These are phyloP conservation scores for Drosophila rellima DNA, from an alignment of 2,888 invertebrate genomes.

Conservation along the genomic window DNA sequence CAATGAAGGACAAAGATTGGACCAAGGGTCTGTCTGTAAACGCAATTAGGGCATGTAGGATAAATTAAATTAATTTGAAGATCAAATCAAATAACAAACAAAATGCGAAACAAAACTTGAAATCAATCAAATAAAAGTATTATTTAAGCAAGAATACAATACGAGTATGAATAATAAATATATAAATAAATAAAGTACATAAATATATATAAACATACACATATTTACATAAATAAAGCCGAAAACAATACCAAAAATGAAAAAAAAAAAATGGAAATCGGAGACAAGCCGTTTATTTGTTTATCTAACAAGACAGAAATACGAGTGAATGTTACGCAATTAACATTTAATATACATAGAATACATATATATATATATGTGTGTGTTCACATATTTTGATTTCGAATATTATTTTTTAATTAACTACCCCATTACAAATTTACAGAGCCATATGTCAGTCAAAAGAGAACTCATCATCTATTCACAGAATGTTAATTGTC, in stretches of 20 bases:
- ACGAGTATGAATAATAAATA: slow-evolving; percentile 48
- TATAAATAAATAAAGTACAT: slow-evolving; percentile 36
- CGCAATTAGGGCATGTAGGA: slow-evolving; percentile 48
- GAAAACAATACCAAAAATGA: slow-evolving; percentile 33
- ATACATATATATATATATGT: slow-evolving; percentile 20
- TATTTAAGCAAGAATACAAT: slow-evolving; percentile 75
- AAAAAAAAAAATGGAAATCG: slow-evolving; percentile 21
- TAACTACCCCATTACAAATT: slow-evolving; percentile 9
- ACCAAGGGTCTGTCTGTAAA: slow-evolving; percentile 41
- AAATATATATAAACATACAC: slow-evolving; percentile 41
- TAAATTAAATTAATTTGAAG: slow-evolving; percentile 50
- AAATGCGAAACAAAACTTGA: slow-evolving; percentile 73
- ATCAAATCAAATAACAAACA: slow-evolving; percentile 62
- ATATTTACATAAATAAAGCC: slow-evolving; percentile 43
- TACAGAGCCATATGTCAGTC: slow-evolving; percentile 13
- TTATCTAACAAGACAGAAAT: slow-evolving; percentile 17
- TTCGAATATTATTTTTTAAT: slow-evolving; percentile 22
- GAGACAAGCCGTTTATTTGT: slow-evolving; percentile 29
- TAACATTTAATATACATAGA: slow-evolving; percentile 35
- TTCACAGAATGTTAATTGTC: slow-evolving; percentile 31
- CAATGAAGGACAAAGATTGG: slow-evolving; percentile 31
- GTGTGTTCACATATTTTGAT: slow-evolving; percentile 11
- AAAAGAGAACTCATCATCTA: slow-evolving; percentile 7
- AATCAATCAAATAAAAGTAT: slow-evolving; percentile 85
- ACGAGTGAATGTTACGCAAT: slow-evolving; percentile 30